phyloP scores from a whole-genome alignment of 2,888 invertebrate species.

The Aphidoletes aphidimyza region DNA sequence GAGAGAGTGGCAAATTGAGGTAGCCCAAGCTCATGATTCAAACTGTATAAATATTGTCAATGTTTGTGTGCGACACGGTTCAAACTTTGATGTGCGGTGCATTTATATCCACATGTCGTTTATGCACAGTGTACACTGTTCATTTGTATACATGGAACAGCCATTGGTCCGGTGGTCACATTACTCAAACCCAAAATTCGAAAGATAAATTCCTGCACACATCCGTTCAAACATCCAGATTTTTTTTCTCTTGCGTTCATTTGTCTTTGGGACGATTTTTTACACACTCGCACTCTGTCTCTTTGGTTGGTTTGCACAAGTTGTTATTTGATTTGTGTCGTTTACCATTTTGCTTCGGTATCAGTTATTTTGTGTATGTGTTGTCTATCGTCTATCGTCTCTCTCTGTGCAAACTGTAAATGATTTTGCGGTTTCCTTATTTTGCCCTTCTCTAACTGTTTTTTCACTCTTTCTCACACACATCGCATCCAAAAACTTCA shows the following conservation, averaged over 20 bases:
- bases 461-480: background rate
- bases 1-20: background rate
- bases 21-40: background rate
- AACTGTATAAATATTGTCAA: slow-evolving; percentile 40
- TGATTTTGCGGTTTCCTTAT: background rate
- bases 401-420: slow-evolving; percentile 4
- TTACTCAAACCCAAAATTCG: slow-evolving; percentile 23
- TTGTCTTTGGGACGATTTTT: background rate
- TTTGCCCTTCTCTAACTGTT: background rate
- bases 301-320: background rate
- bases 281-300: background rate
- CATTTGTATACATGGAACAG: too few relatives aligned
- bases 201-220: slow-evolving; percentile 48
- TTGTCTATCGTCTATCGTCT: background rate
- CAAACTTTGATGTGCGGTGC: background rate
- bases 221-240: slow-evolving; percentile 32
- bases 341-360: background rate
- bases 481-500: background rate
- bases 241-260: slow-evolving; percentile 48
- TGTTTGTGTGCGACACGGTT: background rate
- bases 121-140: too few relatives aligned
- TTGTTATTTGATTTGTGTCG: slow-evolving; percentile 26
- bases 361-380: background rate
- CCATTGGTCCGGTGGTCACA: slow-evolving; percentile 15
- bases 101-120: background rate